phyloP scores from a whole-genome alignment of 2,888 invertebrate species.

The Pherbina coryleti region DNA sequence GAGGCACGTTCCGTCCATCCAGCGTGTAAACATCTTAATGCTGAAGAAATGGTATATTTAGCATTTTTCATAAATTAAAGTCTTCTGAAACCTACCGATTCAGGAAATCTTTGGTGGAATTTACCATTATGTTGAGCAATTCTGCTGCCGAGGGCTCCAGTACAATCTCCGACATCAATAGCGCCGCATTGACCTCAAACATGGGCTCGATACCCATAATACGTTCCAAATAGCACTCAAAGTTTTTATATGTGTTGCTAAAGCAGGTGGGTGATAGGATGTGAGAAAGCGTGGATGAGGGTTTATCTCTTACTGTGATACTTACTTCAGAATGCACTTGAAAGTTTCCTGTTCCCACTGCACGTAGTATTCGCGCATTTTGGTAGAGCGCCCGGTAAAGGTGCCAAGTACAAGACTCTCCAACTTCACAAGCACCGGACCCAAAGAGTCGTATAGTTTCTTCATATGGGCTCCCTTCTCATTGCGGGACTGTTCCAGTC shows the following conservation, averaged over 20 bases:
- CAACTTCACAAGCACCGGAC: slow-evolving; percentile 86
- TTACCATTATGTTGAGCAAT: slow-evolving; percentile 81
- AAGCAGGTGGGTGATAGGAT: background rate
- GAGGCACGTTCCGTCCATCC: slow-evolving; percentile 87
- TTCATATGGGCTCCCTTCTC: slow-evolving; percentile 78
- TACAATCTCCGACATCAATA: slow-evolving; percentile 82
- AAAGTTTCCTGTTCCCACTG: slow-evolving; percentile 88
- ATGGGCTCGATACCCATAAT: slow-evolving; percentile 74
- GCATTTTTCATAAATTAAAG: background rate
- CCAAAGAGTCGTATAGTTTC: slow-evolving; percentile 82
- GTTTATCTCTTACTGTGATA: background rate
- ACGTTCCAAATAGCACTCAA: slow-evolving; percentile 77
- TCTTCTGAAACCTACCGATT: slow-evolving; percentile 72
- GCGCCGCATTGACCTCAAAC: slow-evolving; percentile 84
- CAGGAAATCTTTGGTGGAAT: slow-evolving; percentile 81
- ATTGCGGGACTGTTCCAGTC: slow-evolving; percentile 78
- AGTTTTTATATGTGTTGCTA: slow-evolving; percentile 78
- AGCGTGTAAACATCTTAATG: slow-evolving; percentile 82
- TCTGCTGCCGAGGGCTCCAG: slow-evolving; percentile 82
- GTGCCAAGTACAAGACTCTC: slow-evolving; percentile 87
- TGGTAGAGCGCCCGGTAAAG: slow-evolving; percentile 79
- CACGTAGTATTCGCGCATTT: slow-evolving; percentile 83
- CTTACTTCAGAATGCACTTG: slow-evolving; percentile 74
- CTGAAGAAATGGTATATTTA: slow-evolving; percentile 64
- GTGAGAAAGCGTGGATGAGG: background rate